phyloP scores from a whole-genome alignment of 2,113 vertebrate species.

The Cololabis saira region DNA sequence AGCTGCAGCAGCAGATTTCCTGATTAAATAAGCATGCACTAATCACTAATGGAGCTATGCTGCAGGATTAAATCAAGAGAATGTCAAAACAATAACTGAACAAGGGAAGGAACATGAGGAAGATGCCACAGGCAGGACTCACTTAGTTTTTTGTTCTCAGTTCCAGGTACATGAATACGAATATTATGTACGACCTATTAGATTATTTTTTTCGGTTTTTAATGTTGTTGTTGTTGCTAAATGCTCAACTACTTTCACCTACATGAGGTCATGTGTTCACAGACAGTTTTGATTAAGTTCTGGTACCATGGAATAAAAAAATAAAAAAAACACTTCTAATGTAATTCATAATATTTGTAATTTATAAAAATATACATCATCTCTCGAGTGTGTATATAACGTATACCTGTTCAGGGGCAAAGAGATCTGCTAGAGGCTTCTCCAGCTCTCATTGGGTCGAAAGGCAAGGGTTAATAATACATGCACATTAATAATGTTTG shows the following conservation, averaged over 20 bases:
- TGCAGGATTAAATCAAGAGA: conserved; percentile 52
- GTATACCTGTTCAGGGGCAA: background rate
- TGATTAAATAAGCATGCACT: conserved; percentile 72
- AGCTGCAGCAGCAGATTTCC: conserved; percentile 62
- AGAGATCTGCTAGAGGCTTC: background rate
- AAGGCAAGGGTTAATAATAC: no score
- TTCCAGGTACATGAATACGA: conserved; percentile 10
- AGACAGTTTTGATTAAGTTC: background rate
- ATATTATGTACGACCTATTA: background rate
- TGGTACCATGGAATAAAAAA: background rate
- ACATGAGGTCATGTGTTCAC: background rate
- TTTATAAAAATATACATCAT: no score
- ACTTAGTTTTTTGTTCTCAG: conserved; percentile 16
- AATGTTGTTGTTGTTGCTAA: background rate
- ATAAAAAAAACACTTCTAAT: background rate
- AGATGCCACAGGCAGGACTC: conserved; percentile 32
- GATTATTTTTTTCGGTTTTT: background rate
- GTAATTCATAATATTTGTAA: background rate
- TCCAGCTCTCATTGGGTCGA: background rate
- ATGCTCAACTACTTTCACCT: background rate
- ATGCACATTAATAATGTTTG: background rate
- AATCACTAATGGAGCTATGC: conserved; percentile 66
- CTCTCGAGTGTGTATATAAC: no score
- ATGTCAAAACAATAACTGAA: conserved; percentile 53
- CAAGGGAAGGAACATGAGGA: conserved; percentile 38